A percentile compares a stretch with the other conserved stretches of the same genome.
Conservation (phyloP, 2,113 vertebrate species). For the Phylloscopus trochiloides region DNA sequence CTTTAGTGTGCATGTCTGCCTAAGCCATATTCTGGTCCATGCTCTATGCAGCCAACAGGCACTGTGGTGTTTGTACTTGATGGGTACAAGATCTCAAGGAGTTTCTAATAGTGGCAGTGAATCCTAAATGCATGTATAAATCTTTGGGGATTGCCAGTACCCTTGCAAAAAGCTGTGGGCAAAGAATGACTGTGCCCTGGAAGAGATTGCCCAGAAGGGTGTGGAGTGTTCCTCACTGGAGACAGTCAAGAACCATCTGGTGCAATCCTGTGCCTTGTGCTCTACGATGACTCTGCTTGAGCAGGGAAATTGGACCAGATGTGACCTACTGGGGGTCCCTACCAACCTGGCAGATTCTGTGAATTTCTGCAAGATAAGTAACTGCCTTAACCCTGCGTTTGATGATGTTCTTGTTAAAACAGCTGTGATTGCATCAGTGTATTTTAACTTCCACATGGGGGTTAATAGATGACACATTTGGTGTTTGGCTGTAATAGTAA, state of each 20-base stretch:
- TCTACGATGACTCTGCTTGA: not conserved
- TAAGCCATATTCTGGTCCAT: accelerated
- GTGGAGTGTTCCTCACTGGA: not conserved
- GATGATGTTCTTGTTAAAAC: not conserved
- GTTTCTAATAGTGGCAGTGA: not conserved
- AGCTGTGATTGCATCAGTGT: accelerated
- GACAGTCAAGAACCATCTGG: not conserved
- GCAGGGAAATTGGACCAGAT: not conserved
- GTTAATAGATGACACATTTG: not conserved
- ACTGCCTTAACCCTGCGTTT: not conserved
- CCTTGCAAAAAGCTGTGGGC: not conserved
- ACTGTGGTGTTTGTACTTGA: not conserved
- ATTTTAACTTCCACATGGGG: not conserved
- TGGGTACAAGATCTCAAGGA: not conserved
- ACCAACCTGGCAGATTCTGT: not conserved
- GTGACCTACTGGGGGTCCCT: not conserved
- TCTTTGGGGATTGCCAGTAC: not conserved
- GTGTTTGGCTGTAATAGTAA: not conserved
- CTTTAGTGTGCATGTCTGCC: not conserved
- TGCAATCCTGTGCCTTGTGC: not conserved
- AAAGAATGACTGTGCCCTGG: not conserved
- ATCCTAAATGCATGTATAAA: not conserved
- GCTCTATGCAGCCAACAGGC: not conserved
- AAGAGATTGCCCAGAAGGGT: not conserved
- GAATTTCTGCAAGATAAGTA: not conserved